Evolutionary conservation across 2,113 vertebrate species (phyloP).

Genomic region (Etheostoma cragini): DNA sequence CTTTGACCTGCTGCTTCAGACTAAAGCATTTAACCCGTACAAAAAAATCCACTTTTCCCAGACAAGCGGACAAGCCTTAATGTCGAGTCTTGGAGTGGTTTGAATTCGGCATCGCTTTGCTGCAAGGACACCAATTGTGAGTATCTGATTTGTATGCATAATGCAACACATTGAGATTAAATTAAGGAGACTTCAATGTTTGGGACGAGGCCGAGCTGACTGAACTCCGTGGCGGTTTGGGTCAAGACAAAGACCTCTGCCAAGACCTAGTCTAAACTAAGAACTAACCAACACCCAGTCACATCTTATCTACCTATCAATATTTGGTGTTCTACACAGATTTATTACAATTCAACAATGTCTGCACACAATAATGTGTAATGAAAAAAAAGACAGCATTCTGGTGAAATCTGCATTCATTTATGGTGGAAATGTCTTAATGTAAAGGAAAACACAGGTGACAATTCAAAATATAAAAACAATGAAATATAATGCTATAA

Average conservation of each 20-base stretch:
- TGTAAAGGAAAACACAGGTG: too few relatives aligned
- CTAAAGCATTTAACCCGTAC: not conserved
- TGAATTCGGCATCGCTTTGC: not conserved
- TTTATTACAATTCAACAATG: not conserved
- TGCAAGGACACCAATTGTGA: not conserved
- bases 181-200: not conserved
- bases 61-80: too few relatives aligned
- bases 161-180: not conserved
- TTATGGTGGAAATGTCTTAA: too few relatives aligned
- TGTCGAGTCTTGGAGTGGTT: too few relatives aligned
- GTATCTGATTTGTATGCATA: not conserved
- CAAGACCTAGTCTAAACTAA: not conserved
- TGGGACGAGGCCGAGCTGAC: not conserved
- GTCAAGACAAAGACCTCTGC: conserved; percentile 2
- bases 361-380: not conserved
- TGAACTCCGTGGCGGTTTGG: not conserved
- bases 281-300: not conserved
- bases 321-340: not conserved
- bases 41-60: too few relatives aligned
- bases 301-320: not conserved
- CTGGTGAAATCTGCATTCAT: too few relatives aligned
- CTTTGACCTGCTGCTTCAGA: not conserved
- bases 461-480: too few relatives aligned
- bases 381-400: not conserved
- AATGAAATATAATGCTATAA: not conserved